Evolutionary conservation across 2,797 vertebrate genomes (phyloP), one percentile per base, ranked within the genome.

Genomic region (Phrynocephalus vlangalii): DNA sequence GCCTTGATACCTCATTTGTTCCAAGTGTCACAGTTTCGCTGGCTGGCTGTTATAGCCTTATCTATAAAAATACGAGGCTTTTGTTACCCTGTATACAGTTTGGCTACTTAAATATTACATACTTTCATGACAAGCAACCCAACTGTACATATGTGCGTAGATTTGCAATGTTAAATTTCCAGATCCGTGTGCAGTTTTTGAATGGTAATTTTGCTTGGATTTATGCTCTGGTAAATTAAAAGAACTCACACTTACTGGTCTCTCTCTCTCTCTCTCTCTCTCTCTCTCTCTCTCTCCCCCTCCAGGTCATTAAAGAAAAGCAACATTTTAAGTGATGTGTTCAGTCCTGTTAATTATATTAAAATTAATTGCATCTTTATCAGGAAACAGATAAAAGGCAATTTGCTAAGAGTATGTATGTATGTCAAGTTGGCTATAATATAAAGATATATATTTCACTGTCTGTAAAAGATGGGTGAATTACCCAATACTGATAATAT

Each of bases 1-100:
- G 33, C 10, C 60, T 81, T 66, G 38, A 52, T 38, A 80, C 24
- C n/a, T 72, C 70, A 75, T 66, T 80, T 85, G 73, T 38, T 85
- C 83, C 73, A 79, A 76, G 44, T 81, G 56, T 22, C 26, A 38
- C 24, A 44, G 50, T 70, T 44, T 78, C 48, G 38, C 77, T 71
- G 86, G 44, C 73, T 83, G 44, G 66, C 16, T 22, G 60, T 3
- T 78, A 78, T 13, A 70, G 56, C 30, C 72, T 72, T 63, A 20
- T 48, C 85, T 52, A 38, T 44, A 87, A 1, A 56, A 83, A 79
- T 48, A 38, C 50, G 56, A 77, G 71, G 67, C 26, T 7, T 44
- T 44, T 52, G 18, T 66, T 79, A 60, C 78, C 66, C 48, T 83
- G 24, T 56, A 30, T 8, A 20, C 20, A 28, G 44, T 68, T 33